Conservation (phyloP, 64 coral and sea anemone genomes). For the Astreopora myriophthalma region DNA sequence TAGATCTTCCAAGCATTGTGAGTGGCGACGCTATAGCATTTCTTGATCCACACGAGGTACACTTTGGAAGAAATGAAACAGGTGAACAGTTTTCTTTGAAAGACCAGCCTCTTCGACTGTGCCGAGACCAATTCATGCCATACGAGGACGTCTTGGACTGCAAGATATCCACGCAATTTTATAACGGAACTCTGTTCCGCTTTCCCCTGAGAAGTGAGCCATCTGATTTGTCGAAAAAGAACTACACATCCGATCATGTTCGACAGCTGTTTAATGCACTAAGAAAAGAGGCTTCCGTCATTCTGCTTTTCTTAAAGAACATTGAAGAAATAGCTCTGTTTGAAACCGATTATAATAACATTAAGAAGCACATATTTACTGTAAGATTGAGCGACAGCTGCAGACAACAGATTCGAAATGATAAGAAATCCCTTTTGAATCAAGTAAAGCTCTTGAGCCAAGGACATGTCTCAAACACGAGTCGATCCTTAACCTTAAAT, state of each 20-base stretch:
- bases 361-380: constrained; percentile 56
- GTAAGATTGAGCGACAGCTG: constrained; percentile 67
- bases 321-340: constrained; percentile 79
- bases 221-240: constrained; percentile 71
- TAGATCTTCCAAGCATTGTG: constrained; percentile 88
- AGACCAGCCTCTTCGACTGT: constrained; percentile 45
- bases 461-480: neutral
- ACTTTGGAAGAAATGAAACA: constrained; percentile 85
- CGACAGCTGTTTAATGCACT: constrained; percentile 55
- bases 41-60: constrained; percentile 80
- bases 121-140: constrained; percentile 71
- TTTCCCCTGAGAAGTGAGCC: constrained; percentile 71
- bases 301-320: constrained; percentile 83
- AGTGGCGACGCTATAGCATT: constrained; percentile 80
- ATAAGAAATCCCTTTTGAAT: constrained; percentile 47
- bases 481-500: constrained; percentile 30
- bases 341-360: constrained; percentile 38
- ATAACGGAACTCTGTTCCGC: constrained; percentile 75
- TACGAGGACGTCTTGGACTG: constrained; percentile 80
- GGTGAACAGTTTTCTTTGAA: constrained; percentile 72
- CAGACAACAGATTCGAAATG: constrained; percentile 40
- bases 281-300: constrained; percentile 70
- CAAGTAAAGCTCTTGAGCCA: neutral
- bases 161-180: constrained; percentile 50
- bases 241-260: constrained; percentile 69